phyloP scores from a whole-genome alignment of 1,140 invertebrate species.

The Sycophaga agraensis region DNA sequence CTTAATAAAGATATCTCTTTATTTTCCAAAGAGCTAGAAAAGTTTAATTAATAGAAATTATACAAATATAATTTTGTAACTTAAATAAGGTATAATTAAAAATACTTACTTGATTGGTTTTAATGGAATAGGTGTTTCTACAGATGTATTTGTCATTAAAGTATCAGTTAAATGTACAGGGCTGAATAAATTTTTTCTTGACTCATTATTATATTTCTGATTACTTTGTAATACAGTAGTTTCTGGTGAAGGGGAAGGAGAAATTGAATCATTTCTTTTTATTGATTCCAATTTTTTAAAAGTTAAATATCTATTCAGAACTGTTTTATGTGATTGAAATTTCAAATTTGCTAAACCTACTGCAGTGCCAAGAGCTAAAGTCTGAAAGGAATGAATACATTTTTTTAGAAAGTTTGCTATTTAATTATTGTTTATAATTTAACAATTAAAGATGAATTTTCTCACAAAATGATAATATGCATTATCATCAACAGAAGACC shows the following conservation, averaged over 20 bases:
- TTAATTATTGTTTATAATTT: neutral
- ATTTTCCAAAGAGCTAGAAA: neutral
- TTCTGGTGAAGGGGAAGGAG: conserved; percentile 2
- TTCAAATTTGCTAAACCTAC: conserved; percentile 44
- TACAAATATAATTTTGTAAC: neutral
- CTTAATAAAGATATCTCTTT: neutral
- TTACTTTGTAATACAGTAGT: neutral
- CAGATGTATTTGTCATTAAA: conserved; percentile 16
- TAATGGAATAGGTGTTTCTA: conserved; percentile 35
- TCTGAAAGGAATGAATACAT: neutral
- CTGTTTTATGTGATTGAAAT: conserved; percentile 32
- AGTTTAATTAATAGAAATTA: neutral
- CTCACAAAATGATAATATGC: conserved; percentile 46
- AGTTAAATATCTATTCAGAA: conserved; percentile 22
- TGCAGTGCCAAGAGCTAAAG: conserved; percentile 20
- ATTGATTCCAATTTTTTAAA: conserved; percentile 38
- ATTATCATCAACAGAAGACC: conserved; percentile 35
- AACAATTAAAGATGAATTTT: neutral
- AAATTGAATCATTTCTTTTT: conserved; percentile 1
- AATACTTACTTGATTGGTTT: conserved; percentile 30
- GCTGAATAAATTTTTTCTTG: conserved; percentile 17
- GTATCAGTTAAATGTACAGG: conserved; percentile 35
- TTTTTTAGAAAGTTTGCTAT: neutral
- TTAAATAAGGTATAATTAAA: too few species aligned
- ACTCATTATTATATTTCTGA: conserved; percentile 6